These are phyloP conservation scores for Capromys pilorides DNA, from an alignment of 2,797 vertebrate genomes.

Conservation along the genomic window DNA sequence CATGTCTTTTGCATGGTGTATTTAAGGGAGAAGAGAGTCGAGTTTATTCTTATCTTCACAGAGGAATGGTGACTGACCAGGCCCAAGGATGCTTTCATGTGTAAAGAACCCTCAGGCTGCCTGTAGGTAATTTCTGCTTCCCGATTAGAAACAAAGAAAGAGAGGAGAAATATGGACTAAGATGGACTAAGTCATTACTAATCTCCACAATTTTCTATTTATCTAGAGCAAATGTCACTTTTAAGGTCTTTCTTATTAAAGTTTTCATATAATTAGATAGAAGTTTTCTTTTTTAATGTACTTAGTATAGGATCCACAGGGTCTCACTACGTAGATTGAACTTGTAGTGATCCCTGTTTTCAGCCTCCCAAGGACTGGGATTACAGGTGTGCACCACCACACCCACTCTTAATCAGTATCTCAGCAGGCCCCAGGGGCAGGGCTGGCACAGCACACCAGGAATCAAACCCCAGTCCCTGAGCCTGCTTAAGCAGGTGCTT, in stretches of 20 bases:
- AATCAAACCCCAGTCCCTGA: no score
- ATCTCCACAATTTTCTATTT: neutral
- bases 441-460: no score
- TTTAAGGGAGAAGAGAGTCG: neutral
- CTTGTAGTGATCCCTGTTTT: no score
- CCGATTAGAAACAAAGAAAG: neutral
- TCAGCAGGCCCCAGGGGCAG: no score
- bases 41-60: neutral
- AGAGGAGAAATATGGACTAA: neutral
- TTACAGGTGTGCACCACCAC: no score
- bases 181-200: neutral
- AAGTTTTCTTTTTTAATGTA: neutral
- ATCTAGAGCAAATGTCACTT: rapidly evolving
- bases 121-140: neutral
- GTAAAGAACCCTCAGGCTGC: neutral
- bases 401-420: no score
- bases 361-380: no score
- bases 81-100: neutral
- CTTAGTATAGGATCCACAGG: no score
- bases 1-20: neutral
- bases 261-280: neutral
- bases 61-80: neutral
- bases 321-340: no score
- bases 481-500: no score
- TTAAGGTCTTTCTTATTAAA: neutral